phyloP scores from a whole-genome alignment of 1,140 invertebrate species.

The Notospermus geniculatus region DNA sequence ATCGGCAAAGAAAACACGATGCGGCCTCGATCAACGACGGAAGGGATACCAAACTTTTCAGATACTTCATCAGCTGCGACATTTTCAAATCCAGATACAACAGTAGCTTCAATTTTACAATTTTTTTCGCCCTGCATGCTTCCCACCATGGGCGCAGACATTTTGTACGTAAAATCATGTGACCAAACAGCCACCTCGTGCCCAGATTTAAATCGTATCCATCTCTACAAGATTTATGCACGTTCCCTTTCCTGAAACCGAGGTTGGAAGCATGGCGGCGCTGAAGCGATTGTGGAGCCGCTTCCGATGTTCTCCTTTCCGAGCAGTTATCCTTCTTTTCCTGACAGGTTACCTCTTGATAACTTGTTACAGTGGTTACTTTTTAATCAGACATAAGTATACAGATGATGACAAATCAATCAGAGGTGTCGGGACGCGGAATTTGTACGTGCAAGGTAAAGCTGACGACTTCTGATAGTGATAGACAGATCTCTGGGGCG shows the following conservation, averaged over 20 bases:
- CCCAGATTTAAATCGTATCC: no score
- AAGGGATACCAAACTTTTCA: slow-evolving; percentile 55
- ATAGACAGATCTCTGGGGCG: no score
- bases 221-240: no score
- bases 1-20: slow-evolving; percentile 58
- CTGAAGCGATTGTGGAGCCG: no score
- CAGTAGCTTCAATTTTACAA: slow-evolving; percentile 55
- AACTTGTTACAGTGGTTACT: slow-evolving; percentile 51
- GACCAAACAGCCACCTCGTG: no score
- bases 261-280: no score
- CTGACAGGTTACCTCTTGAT: slow-evolving; percentile 43
- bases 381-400: slow-evolving; percentile 32
- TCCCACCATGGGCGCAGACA: slow-evolving; percentile 40
- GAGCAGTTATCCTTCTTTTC: slow-evolving; percentile 21
- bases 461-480: no score
- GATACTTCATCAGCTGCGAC: slow-evolving; percentile 60
- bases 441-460: no score
- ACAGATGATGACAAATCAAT: no score
- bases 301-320: no score
- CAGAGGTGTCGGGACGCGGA: no score
- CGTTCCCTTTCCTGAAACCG: no score
- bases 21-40: slow-evolving; percentile 54
- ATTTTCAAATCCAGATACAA: slow-evolving; percentile 61
- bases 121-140: slow-evolving; percentile 16
- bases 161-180: slow-evolving; percentile 21